Evolutionary conservation across 2,113 vertebrate species (phyloP).

Genomic region (Phoenicopterus ruber): DNA sequence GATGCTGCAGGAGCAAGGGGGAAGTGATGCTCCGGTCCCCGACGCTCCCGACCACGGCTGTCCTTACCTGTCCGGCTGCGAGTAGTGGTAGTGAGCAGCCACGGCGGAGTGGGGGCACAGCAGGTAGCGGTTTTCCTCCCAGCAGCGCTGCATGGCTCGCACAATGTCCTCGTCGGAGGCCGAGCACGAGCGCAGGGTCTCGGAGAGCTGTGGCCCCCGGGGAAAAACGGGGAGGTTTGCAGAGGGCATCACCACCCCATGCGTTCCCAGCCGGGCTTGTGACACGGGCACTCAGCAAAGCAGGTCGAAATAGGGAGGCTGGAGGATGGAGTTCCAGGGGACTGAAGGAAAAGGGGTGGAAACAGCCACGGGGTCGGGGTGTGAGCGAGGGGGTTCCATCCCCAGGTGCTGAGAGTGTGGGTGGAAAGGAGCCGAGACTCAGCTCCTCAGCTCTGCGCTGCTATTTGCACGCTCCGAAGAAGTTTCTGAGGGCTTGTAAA

Average conservation of each 20-base stretch:
- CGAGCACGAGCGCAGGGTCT: conserved; percentile 31
- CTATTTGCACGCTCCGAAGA: neutral
- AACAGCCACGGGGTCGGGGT: fast-evolving
- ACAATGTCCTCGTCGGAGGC: conserved; percentile 67
- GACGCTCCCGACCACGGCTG: fast-evolving
- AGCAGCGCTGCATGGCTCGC: conserved; percentile 69
- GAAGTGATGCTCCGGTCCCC: neutral
- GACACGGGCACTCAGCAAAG: neutral
- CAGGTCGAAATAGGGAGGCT: neutral
- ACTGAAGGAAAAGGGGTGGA: neutral
- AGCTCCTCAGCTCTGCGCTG: neutral
- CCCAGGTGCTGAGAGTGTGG: neutral
- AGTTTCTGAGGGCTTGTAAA: neutral
- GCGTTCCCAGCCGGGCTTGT: fast-evolving
- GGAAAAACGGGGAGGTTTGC: neutral
- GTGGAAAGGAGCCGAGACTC: neutral
- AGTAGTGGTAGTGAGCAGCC: conserved; percentile 75
- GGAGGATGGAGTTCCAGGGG: neutral
- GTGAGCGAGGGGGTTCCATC: neutral
- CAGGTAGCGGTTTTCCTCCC: conserved; percentile 75
- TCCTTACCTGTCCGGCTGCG: neutral
- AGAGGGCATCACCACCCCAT: neutral
- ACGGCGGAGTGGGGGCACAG: conserved; percentile 78
- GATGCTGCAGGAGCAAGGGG: neutral
- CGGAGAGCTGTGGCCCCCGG: conserved; percentile 31